These are phyloP conservation scores for Athetis lepigone DNA, from an alignment of 2,888 invertebrate genomes.

Conservation along the genomic window DNA sequence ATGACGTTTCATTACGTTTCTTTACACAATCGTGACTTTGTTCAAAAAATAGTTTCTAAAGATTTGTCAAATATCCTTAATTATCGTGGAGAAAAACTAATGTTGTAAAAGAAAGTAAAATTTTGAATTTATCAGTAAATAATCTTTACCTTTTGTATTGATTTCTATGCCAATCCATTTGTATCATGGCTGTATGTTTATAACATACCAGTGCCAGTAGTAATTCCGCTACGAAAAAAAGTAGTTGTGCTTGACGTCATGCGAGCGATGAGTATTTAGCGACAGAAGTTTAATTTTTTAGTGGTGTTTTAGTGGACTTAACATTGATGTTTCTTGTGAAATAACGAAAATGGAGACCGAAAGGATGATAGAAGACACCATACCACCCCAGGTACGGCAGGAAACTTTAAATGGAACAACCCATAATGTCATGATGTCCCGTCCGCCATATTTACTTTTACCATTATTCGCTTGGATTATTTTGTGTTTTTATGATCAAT, in stretches of 20 bases:
- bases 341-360: slow-evolving; percentile 98
- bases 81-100: background rate
- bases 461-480: slow-evolving; percentile 72
- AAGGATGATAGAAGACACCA: slow-evolving; percentile 95
- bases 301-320: slow-evolving; percentile 82
- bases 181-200: slow-evolving; percentile 40
- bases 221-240: slow-evolving; percentile 60
- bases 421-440: slow-evolving; percentile 84
- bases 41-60: too few relatives aligned
- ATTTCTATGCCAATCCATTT: background rate
- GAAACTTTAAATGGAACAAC: slow-evolving; percentile 82
- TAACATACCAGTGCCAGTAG: slow-evolving; percentile 37
- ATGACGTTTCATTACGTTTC: slow-evolving; percentile 42
- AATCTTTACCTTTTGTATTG: too few relatives aligned
- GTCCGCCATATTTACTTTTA: slow-evolving; percentile 87
- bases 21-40: slow-evolving; percentile 14
- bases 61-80: background rate
- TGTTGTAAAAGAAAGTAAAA: background rate
- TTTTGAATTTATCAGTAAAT: too few relatives aligned
- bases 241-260: slow-evolving; percentile 86
- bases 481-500: slow-evolving; percentile 74
- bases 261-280: slow-evolving; percentile 84
- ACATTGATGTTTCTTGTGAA: slow-evolving; percentile 89
- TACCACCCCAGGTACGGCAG: slow-evolving; percentile 84
- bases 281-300: slow-evolving; percentile 82